These are phyloP conservation scores for Calliopum simillimum DNA, from an alignment of 2,888 invertebrate genomes.

Conservation along the genomic window DNA sequence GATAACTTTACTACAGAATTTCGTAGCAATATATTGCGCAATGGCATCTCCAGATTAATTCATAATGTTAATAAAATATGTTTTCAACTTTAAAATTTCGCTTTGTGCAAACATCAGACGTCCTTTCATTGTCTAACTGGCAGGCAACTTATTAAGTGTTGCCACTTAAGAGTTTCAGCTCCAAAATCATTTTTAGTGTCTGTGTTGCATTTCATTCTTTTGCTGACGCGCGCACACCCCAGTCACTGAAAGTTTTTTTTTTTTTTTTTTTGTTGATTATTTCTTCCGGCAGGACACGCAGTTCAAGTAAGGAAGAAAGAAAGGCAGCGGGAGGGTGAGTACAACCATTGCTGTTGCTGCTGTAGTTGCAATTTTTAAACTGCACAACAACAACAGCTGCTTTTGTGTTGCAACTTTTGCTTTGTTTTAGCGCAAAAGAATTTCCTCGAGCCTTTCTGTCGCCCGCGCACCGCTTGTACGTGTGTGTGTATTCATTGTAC, in stretches of 20 bases:
- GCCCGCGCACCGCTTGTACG: slow-evolving; percentile 33
- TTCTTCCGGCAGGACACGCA: slow-evolving; percentile 46
- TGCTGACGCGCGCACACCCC: not conserved
- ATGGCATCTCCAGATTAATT: too few species aligned
- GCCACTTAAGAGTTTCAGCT: slow-evolving; percentile 14
- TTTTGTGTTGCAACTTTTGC: slow-evolving; percentile 30
- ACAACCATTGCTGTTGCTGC: not conserved
- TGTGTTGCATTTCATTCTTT: not conserved
- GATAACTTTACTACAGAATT: too few species aligned
- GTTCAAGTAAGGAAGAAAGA: slow-evolving; percentile 1
- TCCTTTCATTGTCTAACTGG: too few species aligned
- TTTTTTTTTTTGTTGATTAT: too few species aligned
- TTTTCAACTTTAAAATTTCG: too few species aligned
- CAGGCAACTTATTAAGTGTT: slow-evolving; percentile 24
- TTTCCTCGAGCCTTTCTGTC: not conserved
- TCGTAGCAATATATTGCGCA: too few species aligned
- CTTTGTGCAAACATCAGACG: too few species aligned
- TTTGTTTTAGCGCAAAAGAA: slow-evolving; percentile 39
- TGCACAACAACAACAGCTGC: slow-evolving; percentile 42
- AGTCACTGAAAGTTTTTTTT: slow-evolving; percentile 29
- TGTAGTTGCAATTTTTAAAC: slow-evolving; percentile 45
- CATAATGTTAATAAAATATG: too few species aligned
- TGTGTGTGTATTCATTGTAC: too few species aligned
- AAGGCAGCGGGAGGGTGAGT: not conserved
- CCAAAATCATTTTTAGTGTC: not conserved